Evolutionary conservation across 1,140 invertebrate species (phyloP), one percentile per base, ranked within the genome.

Genomic region (Hormaphis cornu): DNA sequence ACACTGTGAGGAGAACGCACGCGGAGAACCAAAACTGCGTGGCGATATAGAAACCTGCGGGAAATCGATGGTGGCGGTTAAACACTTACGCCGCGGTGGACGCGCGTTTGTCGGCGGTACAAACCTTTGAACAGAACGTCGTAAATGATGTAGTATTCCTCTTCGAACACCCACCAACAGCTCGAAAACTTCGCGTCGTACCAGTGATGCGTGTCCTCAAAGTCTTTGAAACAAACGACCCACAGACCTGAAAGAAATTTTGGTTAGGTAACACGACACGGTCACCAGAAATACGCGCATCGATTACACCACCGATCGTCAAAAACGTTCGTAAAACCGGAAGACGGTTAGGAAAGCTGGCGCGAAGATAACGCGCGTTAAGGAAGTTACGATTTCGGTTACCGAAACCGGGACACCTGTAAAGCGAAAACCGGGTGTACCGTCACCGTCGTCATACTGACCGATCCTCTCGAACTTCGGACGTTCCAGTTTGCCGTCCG

Each of bases 131-230:
- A 71, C 24, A 72, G 30, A 40, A 72, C 26, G 20, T 71, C 70
- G 44, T 72, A 52, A 22, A 72, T 72, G 24, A 72, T 72, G 40
- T 69, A 69, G 22, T 70, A 73, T 70, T 95, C 93, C 78, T 95
- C 91, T 80, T 93, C 89, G 75, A 95, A 91, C 26, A 95, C 87
- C 90, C 91, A 95, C 87, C 91, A 90, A 76, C 93, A 96, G 0
- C 87, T 88, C 35, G 79, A 82, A 74, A 93, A 93, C 58, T 81
- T 79, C 4, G 83, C 87, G 72, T 94, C 91, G 75, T 89, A 90
- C 74, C 87, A 84, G 76, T 92, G 89, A 71, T 83, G 81, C 10
- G 87, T 83, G 75, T 94, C 90, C 78, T 87, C 82, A 76, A 94
- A 93, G 33, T 87, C 83, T 73, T 87, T 82, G 72, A 96, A 92